Evolutionary conservation across 1,140 invertebrate genomes (phyloP), one percentile per base, ranked within the genome.

Genomic region (Lithobius niger): DNA sequence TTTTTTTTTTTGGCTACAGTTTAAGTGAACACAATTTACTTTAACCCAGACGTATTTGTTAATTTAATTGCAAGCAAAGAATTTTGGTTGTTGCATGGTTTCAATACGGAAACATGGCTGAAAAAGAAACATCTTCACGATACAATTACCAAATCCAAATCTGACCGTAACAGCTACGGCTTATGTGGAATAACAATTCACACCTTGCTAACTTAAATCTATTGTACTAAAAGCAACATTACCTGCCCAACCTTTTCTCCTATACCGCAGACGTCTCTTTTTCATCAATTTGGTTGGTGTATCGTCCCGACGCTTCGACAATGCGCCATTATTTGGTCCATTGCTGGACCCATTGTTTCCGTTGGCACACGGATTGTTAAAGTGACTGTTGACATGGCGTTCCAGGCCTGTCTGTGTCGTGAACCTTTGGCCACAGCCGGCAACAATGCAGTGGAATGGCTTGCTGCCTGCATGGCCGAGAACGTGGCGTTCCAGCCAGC

Each of bases 361-460:
- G 42, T 59, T 43, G 57, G 59, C 62, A 81, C 79, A 47, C 76
- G 78, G 3, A 57, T 25, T 42, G 19, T 71, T 84, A 71, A 96
- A 96, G 68, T 97, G 93, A 63, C 83, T 80, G 71, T 97, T 95
- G 13, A 96, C 90, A 65, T 97, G 93, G 61, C 89, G 79, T 67
- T 94, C 86, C 54, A 96, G 72, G 45, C 86, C 80, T 59, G 79
- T 86, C 81, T 93, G 90, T 57, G 89, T 87, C 62, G 85, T 86
- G 68, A 97, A 97, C 64, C 89, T 79, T 64, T 84, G 79, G 36
- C 86, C 87, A 71, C 93, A 97, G 52, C 86, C 83, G 60, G 91
- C 88, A 59, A 97, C 86, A 66, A 96, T 95, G 71, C 93, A 97
- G 62, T 88, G 82, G 73, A 91, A 95, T 24, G 90, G 90, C 69